Evolutionary conservation across 2,888 invertebrate species (phyloP).

Genomic region (Oscheius onirici): DNA sequence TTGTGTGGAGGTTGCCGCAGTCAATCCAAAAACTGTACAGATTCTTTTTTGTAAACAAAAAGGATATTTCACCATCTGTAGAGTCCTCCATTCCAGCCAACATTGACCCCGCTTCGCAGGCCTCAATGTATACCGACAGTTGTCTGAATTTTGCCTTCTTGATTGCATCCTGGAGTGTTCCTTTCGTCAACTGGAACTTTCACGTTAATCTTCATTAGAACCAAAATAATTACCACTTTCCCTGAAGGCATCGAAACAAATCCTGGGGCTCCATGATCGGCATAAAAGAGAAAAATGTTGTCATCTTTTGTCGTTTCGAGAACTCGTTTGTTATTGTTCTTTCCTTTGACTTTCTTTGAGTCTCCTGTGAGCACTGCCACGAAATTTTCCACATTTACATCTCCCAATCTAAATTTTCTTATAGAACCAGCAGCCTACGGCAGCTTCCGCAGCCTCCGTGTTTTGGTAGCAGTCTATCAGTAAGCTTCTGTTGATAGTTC

Average conservation of each 20-base stretch:
- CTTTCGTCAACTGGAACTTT: constrained; percentile 16
- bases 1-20: constrained; percentile 6
- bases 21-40: constrained; percentile 22
- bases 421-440: no score
- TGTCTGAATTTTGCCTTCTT: constrained; percentile 72
- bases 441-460: no score
- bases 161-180: constrained; percentile 69
- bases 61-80: not conserved
- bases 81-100: constrained; percentile 71
- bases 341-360: constrained; percentile 69
- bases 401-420: constrained; percentile 62
- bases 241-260: constrained; percentile 74
- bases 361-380: constrained; percentile 74
- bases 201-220: not conserved
- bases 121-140: constrained; percentile 77
- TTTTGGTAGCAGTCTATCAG: no score
- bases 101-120: constrained; percentile 78
- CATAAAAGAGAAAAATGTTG: constrained; percentile 77
- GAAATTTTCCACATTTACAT: constrained; percentile 73
- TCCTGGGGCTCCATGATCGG: constrained; percentile 77
- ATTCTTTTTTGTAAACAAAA: not conserved
- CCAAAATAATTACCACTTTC: not conserved
- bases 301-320: constrained; percentile 75
- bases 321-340: constrained; percentile 75
- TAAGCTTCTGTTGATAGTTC: no score